phyloP scores from a whole-genome alignment of 1,140 invertebrate genomes.

The Sarcophaga peregrina region DNA sequence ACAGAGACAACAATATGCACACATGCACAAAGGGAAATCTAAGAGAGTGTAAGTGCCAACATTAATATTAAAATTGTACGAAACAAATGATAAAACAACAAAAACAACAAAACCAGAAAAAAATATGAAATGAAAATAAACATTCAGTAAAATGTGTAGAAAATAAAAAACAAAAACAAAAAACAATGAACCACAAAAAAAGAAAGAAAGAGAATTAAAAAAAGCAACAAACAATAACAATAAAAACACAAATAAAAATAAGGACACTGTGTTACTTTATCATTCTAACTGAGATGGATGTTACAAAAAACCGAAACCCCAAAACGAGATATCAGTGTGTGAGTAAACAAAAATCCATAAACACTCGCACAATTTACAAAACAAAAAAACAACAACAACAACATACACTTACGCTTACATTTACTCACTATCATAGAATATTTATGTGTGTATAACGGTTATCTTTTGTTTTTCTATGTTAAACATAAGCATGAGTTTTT shows the following conservation, averaged over 20 bases:
- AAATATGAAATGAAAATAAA: neutral
- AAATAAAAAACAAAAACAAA: neutral
- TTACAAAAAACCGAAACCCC: neutral
- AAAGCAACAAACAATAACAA: neutral
- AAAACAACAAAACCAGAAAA: constrained; percentile 8
- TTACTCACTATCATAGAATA: neutral
- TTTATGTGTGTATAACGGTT: neutral
- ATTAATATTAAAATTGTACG: neutral
- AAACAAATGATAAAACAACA: neutral
- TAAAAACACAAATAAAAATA: neutral
- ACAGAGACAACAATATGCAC: neutral
- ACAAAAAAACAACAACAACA: neutral
- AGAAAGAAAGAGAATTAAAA: neutral
- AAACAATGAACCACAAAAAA: neutral
- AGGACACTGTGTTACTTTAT: constrained; percentile 24
- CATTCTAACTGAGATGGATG: neutral
- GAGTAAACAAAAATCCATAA: neutral
- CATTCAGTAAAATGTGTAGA: too few species aligned
- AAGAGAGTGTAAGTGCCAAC: neutral
- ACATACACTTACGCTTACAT: neutral
- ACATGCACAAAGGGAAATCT: neutral
- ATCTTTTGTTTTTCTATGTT: constrained; percentile 7
- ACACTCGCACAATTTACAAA: neutral
- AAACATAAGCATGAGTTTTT: neutral
- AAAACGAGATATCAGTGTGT: neutral